Conservation (phyloP, 2,888 invertebrate genomes). For the Caenorhabditis sulstoni region DNA sequence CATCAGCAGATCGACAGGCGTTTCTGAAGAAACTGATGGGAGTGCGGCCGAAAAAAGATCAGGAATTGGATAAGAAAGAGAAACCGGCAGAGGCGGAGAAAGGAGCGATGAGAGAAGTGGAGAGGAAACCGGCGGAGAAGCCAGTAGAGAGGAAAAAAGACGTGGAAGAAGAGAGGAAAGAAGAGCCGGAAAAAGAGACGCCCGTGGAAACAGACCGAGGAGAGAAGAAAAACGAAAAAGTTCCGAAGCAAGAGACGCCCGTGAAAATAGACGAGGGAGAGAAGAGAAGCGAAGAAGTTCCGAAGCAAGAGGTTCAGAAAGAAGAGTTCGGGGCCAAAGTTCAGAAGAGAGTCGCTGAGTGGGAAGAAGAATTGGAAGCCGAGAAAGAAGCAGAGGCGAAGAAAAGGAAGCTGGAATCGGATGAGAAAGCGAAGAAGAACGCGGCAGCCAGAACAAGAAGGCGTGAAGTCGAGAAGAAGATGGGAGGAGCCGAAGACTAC, state of each 20-base stretch:
- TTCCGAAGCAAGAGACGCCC: too few species aligned
- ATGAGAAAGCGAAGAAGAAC: conserved; percentile 43
- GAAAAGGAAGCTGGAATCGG: conserved; percentile 25
- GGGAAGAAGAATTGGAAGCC: conserved; percentile 53
- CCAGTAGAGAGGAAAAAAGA: conserved; percentile 12
- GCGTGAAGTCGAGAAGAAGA: conserved; percentile 43
- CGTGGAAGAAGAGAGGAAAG: conserved; percentile 4
- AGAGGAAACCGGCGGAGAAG: conserved; percentile 13
- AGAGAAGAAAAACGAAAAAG: conserved; percentile 4
- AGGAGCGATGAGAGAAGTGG: background rate
- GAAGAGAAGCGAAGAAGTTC: background rate
- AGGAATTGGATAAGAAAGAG: conserved; percentile 29
- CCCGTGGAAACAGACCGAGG: too few species aligned
- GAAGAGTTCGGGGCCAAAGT: conserved; percentile 40
- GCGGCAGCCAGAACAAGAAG: conserved; percentile 18
- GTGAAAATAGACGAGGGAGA: background rate
- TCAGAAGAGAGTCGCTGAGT: conserved; percentile 47
- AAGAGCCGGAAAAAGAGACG: background rate
- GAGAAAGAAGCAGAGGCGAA: conserved; percentile 46
- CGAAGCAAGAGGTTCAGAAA: conserved; percentile 23
- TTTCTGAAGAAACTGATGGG: conserved; percentile 68
- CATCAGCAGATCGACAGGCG: conserved; percentile 51
- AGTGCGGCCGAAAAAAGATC: conserved; percentile 21
- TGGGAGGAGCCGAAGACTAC: conserved; percentile 58
- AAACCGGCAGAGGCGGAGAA: conserved; percentile 21